A percentile compares a stretch with the other conserved stretches of the same genome.
These are phyloP conservation scores for Dicyrtomina minuta DNA, from an alignment of 2,888 invertebrate species.

Conservation along the genomic window DNA sequence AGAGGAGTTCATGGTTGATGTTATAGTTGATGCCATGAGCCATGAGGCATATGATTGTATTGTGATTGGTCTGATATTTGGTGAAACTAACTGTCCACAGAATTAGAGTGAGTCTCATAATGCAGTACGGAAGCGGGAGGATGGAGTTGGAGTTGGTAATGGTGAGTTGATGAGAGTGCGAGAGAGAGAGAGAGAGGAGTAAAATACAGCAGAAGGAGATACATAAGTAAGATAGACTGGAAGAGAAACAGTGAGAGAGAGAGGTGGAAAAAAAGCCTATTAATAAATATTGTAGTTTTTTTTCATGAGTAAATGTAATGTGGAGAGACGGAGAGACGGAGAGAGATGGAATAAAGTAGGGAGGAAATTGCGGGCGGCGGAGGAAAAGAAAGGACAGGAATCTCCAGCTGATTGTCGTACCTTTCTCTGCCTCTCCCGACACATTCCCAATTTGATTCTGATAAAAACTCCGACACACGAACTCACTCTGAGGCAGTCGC, in stretches of 20 bases:
- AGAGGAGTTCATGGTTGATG: no score
- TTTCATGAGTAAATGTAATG: slow-evolving; percentile 3
- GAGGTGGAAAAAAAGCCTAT: slow-evolving; percentile 9
- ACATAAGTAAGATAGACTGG: neutral
- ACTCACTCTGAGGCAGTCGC: slow-evolving; percentile 8
- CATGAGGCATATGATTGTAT: no score
- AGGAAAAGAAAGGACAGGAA: slow-evolving; percentile 21
- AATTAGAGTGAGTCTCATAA: no score
- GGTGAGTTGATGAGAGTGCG: neutral
- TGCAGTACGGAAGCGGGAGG: neutral
- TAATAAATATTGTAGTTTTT: slow-evolving; percentile 15
- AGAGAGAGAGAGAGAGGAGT: slow-evolving; percentile 11
- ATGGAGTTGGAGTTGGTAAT: neutral
- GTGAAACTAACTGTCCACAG: no score
- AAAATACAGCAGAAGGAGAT: neutral
- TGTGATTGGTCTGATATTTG: no score
- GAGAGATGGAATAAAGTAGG: slow-evolving; percentile 16
- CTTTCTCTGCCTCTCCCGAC: slow-evolving; percentile 31
- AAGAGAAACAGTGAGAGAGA: slow-evolving; percentile 8
- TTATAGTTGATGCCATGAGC: no score
- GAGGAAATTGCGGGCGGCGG: slow-evolving; percentile 26
- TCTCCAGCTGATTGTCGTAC: slow-evolving; percentile 34
- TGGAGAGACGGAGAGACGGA: neutral
- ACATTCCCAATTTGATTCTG: slow-evolving; percentile 33
- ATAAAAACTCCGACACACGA: slow-evolving; percentile 33